These are phyloP conservation scores for Drosophila orena DNA, from an alignment of 1,140 invertebrate genomes.

Conservation along the genomic window DNA sequence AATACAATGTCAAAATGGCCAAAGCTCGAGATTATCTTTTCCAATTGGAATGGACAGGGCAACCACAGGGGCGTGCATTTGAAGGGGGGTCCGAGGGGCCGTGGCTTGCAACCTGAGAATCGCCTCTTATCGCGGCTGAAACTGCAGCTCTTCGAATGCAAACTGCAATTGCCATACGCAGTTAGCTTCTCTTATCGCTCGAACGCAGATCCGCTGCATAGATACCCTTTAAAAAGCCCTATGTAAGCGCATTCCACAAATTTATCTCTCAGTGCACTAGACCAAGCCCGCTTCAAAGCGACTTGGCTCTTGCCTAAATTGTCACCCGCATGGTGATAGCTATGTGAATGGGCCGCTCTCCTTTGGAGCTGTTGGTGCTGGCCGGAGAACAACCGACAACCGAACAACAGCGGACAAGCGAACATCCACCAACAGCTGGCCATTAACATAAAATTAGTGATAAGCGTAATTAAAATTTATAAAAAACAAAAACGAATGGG, in stretches of 20 bases:
- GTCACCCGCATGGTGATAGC: slow-evolving; percentile 61
- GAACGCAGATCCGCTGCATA: slow-evolving; percentile 1
- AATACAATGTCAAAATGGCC: slow-evolving; percentile 79
- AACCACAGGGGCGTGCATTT: background rate
- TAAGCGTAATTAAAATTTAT: slow-evolving; percentile 78
- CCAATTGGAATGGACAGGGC: slow-evolving; percentile 48
- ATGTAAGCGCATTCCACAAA: background rate
- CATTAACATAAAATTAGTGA: slow-evolving; percentile 81
- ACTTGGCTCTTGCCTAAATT: slow-evolving; percentile 38
- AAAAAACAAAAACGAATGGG: slow-evolving; percentile 39
- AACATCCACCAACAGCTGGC: slow-evolving; percentile 61
- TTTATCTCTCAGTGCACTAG: slow-evolving; percentile 14
- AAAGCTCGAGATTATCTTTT: slow-evolving; percentile 71
- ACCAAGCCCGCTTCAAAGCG: slow-evolving; percentile 4
- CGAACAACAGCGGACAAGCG: background rate
- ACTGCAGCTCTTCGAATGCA: slow-evolving; percentile 34
- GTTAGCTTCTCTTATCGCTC: slow-evolving; percentile 41
- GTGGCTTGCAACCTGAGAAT: slow-evolving; percentile 61
- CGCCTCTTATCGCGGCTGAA: slow-evolving; percentile 30
- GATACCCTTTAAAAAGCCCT: background rate
- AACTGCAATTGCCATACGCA: slow-evolving; percentile 50
- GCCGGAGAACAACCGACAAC: slow-evolving; percentile 22
- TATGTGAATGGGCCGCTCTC: slow-evolving; percentile 9
- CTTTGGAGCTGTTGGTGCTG: slow-evolving; percentile 12
- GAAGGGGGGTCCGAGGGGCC: slow-evolving; percentile 18